Conservation (phyloP, 2,888 invertebrate genomes). For the Sclerodermus sp. region DNA sequence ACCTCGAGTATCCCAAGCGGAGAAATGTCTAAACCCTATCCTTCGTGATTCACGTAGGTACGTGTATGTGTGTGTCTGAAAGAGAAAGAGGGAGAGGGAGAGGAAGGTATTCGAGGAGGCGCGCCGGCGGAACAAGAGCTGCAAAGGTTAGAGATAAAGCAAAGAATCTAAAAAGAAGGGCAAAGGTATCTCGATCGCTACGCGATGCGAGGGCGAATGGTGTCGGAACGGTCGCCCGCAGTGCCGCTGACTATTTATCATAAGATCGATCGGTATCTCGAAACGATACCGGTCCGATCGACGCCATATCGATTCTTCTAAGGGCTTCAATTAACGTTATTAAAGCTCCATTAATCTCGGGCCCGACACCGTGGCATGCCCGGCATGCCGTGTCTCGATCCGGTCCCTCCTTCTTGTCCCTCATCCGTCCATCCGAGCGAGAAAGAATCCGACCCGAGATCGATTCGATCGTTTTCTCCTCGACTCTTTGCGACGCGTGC, state of each 20-base stretch:
- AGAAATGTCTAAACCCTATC: no score
- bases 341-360: slow-evolving; percentile 55
- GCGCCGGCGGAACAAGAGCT: no score
- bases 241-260: slow-evolving; percentile 57
- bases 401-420: slow-evolving; percentile 24
- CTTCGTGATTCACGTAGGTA: no score
- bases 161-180: slow-evolving; percentile 13
- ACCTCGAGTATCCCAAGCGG: no score
- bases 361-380: slow-evolving; percentile 43
- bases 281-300: slow-evolving; percentile 43
- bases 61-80: no score
- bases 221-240: slow-evolving; percentile 53
- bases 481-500: no score
- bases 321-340: slow-evolving; percentile 57
- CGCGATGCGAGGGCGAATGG: slow-evolving; percentile 33
- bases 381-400: slow-evolving; percentile 38
- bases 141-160: slow-evolving; percentile 11
- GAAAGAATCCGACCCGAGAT: no score
- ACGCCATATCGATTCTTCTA: slow-evolving; percentile 54
- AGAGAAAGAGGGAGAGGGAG: no score
- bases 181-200: slow-evolving; percentile 25
- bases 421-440: slow-evolving; percentile 12
- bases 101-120: no score
- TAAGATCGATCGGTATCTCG: slow-evolving; percentile 56
- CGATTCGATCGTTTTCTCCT: no score